Evolutionary conservation across 1,140 invertebrate species (phyloP).

Genomic region (Meloidogyne exigua): DNA sequence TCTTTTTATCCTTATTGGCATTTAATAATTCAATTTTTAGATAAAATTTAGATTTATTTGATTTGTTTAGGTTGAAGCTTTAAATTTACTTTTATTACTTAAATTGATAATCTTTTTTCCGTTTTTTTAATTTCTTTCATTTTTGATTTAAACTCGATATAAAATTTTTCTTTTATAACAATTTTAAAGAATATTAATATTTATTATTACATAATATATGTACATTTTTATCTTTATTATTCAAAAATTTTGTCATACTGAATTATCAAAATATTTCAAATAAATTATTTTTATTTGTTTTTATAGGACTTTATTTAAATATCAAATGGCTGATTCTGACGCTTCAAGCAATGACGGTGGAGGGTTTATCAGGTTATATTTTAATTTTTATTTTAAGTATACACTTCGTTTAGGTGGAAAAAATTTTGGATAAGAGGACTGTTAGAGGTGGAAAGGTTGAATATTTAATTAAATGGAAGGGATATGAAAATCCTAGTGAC

Average conservation of each 20-base stretch:
- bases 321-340: constrained; percentile 8
- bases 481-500: constrained; percentile 6
- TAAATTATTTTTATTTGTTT: no score
- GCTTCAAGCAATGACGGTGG: constrained; percentile 7
- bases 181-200: no score
- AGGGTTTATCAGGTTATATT: constrained; percentile 14
- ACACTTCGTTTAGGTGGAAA: constrained; percentile 6
- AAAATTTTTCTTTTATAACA: background rate
- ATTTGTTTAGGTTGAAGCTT: background rate
- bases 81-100: background rate
- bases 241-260: no score
- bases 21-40: background rate
- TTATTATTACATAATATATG: no score
- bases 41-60: background rate
- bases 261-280: no score
- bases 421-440: background rate
- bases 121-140: background rate
- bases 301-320: no score
- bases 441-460: constrained; percentile 12
- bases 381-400: background rate
- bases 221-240: no score
- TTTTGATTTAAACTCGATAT: background rate
- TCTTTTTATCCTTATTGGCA: background rate
- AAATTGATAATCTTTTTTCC: no score
- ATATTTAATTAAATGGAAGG: constrained; percentile 20